These are phyloP conservation scores for Anser brachyrhynchus DNA, from an alignment of 2,113 vertebrate species.

Conservation along the genomic window DNA sequence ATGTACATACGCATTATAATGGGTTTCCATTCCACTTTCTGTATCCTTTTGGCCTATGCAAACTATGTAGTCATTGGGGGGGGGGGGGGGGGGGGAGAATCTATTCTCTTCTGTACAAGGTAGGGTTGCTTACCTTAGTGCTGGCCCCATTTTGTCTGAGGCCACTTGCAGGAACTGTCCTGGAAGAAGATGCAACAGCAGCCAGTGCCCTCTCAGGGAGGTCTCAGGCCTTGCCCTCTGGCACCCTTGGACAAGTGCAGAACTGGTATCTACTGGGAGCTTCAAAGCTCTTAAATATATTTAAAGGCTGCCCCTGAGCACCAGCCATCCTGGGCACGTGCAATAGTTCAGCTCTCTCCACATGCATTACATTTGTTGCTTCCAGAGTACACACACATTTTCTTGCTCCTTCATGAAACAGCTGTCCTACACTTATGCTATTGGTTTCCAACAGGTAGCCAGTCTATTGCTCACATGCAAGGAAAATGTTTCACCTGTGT, in stretches of 20 bases:
- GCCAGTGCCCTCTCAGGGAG: neutral
- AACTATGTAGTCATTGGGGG: neutral
- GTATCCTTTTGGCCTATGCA: neutral
- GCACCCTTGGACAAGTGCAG: neutral
- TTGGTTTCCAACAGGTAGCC: neutral
- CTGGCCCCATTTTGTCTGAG: neutral
- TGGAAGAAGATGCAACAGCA: neutral
- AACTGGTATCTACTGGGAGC: neutral
- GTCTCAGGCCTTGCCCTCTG: neutral
- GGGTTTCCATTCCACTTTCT: neutral
- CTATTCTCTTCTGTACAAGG: neutral
- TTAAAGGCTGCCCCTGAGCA: too few species aligned
- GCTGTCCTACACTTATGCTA: too few species aligned
- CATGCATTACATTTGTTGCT: accelerated
- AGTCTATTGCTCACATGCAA: too few species aligned
- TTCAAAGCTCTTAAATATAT: neutral
- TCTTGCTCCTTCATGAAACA: neutral
- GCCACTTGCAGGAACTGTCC: neutral
- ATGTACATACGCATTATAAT: too few species aligned
- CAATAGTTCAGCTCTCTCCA: neutral
- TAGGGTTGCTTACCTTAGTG: neutral
- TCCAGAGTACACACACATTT: neutral
- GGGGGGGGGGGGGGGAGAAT: neutral
- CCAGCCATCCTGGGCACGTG: accelerated
- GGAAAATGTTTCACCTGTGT: neutral